A percentile compares a stretch with the other conserved stretches of the same genome.
Evolutionary conservation across 1,140 invertebrate genomes (phyloP).

Genomic region (Lineus longissimus): DNA sequence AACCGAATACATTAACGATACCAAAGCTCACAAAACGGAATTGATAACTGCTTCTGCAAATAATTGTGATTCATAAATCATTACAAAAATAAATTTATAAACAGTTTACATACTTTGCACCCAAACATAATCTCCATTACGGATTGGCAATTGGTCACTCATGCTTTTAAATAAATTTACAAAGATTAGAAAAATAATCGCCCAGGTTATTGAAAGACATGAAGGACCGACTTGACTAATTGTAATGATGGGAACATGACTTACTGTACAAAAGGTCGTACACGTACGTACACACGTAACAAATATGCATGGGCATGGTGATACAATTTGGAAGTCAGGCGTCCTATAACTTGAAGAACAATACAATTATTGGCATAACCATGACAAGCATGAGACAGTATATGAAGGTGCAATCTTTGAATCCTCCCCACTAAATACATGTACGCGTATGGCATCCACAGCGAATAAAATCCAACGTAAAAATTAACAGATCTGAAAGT

Average conservation of each 20-base stretch:
- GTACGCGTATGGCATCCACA: too few species aligned
- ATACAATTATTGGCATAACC: too few species aligned
- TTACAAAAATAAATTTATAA: conserved; percentile 7
- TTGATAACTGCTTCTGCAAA: too few species aligned
- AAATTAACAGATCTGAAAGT: too few species aligned
- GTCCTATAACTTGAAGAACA: too few species aligned
- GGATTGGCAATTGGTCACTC: not conserved
- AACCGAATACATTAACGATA: too few species aligned
- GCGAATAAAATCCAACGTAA: too few species aligned
- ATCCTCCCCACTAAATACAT: too few species aligned
- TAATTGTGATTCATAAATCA: conserved; percentile 3
- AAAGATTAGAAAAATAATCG: conserved; percentile 6
- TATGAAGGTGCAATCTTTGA: too few species aligned
- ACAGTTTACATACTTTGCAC: conserved; percentile 3
- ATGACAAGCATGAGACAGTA: too few species aligned
- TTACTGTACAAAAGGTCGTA: conserved; percentile 1
- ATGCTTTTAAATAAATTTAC: not conserved
- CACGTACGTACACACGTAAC: not conserved
- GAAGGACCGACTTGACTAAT: not conserved
- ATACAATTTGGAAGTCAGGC: not conserved
- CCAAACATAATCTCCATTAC: not conserved
- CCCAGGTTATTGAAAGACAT: conserved; percentile 2
- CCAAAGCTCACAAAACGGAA: too few species aligned
- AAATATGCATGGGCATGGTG: conserved; percentile 2
- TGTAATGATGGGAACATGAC: not conserved